Percentiles rank a stretch among this genome's conserved stretches.
Evolutionary conservation across 2,113 vertebrate species (phyloP).

Genomic region (Rhea americana): DNA sequence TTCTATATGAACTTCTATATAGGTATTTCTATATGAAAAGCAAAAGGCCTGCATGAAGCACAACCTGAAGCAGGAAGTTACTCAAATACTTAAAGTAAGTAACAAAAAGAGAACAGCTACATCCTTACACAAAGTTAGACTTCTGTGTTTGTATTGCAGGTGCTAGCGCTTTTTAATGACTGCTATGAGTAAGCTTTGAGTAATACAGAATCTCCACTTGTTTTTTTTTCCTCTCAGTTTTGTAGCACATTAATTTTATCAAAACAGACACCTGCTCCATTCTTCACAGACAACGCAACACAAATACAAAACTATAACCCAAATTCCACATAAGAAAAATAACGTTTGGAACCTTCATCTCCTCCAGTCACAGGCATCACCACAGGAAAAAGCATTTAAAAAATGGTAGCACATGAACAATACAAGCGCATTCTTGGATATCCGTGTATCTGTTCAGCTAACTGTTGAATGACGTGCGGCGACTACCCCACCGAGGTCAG

Average conservation of each 20-base stretch:
- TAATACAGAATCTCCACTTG: not conserved
- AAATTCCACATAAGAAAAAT: not conserved
- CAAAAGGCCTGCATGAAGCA: not conserved
- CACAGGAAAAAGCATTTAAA: not conserved
- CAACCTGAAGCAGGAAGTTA: not conserved
- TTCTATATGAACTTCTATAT: no score
- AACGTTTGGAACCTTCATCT: accelerated
- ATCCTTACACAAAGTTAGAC: not conserved
- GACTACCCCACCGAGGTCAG: not conserved
- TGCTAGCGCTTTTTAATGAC: not conserved
- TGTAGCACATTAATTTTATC: not conserved
- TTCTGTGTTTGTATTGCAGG: not conserved
- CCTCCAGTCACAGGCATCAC: accelerated
- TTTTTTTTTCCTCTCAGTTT: not conserved
- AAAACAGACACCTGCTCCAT: accelerated
- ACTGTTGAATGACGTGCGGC: not conserved
- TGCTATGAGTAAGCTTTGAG: not conserved
- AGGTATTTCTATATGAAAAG: no score
- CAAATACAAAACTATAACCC: not conserved
- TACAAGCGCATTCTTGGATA: accelerated
- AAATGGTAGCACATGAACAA: not conserved
- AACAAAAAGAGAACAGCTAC: not conserved
- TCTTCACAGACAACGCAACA: not conserved
- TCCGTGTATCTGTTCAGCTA: accelerated
- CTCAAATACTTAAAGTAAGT: not conserved